Percentiles rank a stretch among this genome's conserved stretches.
Evolutionary conservation across 2,888 invertebrate genomes (phyloP).

Genomic region (Synergus japonicus): DNA sequence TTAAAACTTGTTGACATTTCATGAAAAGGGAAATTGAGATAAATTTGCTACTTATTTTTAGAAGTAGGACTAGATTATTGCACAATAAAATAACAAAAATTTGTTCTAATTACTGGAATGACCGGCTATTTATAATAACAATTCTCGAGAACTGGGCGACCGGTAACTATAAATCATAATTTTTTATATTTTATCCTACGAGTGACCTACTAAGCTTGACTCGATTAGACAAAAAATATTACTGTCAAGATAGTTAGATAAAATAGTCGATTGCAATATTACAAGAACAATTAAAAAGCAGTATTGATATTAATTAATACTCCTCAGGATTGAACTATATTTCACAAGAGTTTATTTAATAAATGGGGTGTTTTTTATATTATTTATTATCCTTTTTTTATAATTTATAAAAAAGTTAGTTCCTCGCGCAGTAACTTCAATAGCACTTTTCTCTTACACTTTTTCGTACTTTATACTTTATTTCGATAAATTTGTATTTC

Average conservation of each 20-base stretch:
- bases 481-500: too few species aligned
- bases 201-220: slow-evolving; percentile 6
- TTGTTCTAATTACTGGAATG: slow-evolving; percentile 47
- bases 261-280: slow-evolving; percentile 2
- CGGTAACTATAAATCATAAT: slow-evolving; percentile 5
- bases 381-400: not conserved
- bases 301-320: slow-evolving; percentile 42
- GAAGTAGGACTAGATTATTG: not conserved
- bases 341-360: too few species aligned
- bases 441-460: not conserved
- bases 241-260: slow-evolving; percentile 32
- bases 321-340: not conserved
- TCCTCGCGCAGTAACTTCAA: not conserved
- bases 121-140: slow-evolving; percentile 49
- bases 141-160: slow-evolving; percentile 36
- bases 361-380: not conserved
- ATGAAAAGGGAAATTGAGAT: too few species aligned
- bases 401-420: not conserved
- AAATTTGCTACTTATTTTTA: too few species aligned
- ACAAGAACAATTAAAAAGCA: slow-evolving; percentile 33
- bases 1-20: not conserved
- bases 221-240: slow-evolving; percentile 29
- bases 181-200: slow-evolving; percentile 19
- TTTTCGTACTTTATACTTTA: not conserved
- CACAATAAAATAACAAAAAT: slow-evolving; percentile 11